A percentile compares a stretch with the other conserved stretches of the same genome.
Evolutionary conservation across 1,140 invertebrate species (phyloP).

Genomic region (Drosophila pallidifrons): DNA sequence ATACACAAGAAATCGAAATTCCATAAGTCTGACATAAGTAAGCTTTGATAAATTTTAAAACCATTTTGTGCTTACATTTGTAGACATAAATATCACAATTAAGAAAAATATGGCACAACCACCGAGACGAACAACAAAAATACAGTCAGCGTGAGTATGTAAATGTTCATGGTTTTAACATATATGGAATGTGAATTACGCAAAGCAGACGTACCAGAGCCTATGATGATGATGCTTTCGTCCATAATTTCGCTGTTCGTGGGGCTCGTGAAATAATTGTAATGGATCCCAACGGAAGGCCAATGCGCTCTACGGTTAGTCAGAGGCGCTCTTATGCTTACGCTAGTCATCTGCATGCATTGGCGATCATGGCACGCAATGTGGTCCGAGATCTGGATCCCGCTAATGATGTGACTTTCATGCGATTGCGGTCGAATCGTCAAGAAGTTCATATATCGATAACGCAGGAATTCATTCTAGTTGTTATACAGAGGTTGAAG

Average conservation of each 20-base stretch:
- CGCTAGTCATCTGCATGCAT: slow-evolving; percentile 60
- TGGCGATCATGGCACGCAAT: slow-evolving; percentile 89
- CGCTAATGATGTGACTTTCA: slow-evolving; percentile 92
- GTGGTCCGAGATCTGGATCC: slow-evolving; percentile 92
- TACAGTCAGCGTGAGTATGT: slow-evolving; percentile 4
- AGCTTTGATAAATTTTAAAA: background rate
- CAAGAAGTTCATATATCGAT: slow-evolving; percentile 88
- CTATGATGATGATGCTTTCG: slow-evolving; percentile 60
- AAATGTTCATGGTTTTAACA: background rate
- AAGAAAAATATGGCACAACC: background rate
- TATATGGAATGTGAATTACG: background rate
- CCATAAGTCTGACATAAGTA: background rate
- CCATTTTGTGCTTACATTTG: background rate
- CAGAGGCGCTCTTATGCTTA: slow-evolving; percentile 36
- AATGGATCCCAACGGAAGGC: slow-evolving; percentile 42
- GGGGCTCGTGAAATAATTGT: slow-evolving; percentile 55
- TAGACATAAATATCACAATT: background rate
- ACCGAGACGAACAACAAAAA: background rate
- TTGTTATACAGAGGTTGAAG: slow-evolving; percentile 47
- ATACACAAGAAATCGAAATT: too few relatives aligned
- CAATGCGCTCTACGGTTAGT: slow-evolving; percentile 55
- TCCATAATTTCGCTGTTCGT: slow-evolving; percentile 45
- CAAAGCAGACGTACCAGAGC: slow-evolving; percentile 2
- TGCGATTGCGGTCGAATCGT: slow-evolving; percentile 94
- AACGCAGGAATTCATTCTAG: slow-evolving; percentile 44